Conservation (phyloP, 2,113 vertebrate species). For the Argyrosomus japonicus region DNA sequence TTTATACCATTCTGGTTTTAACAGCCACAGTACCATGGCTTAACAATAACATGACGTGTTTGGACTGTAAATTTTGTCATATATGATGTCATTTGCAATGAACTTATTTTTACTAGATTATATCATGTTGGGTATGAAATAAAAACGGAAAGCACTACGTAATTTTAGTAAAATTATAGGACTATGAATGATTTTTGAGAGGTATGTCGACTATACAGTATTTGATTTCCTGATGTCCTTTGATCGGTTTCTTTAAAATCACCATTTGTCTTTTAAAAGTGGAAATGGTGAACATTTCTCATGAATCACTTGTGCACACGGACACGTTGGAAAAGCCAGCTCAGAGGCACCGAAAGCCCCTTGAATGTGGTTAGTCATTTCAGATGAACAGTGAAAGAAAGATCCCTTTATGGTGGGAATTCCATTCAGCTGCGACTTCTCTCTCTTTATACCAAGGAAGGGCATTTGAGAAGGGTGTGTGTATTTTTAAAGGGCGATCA, state of each 20-base stretch:
- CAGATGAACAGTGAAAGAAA: slow-evolving; percentile 66
- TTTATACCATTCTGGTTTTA: neutral
- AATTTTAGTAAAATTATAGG: neutral
- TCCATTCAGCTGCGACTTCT: slow-evolving; percentile 55
- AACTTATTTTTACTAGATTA: neutral
- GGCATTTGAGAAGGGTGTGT: slow-evolving; percentile 78
- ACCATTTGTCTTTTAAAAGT: slow-evolving; percentile 1
- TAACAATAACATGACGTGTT: neutral
- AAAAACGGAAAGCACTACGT: neutral
- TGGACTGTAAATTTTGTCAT: neutral
- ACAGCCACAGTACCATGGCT: neutral
- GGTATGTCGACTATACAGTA: neutral
- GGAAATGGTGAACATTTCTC: neutral
- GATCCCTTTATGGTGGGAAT: slow-evolving; percentile 70
- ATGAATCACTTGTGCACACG: neutral
- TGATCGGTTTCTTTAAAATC: neutral
- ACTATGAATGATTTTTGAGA: neutral
- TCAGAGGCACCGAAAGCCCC: slow-evolving; percentile 18
- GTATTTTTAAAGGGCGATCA: slow-evolving; percentile 75
- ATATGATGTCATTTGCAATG: neutral
- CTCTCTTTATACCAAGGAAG: slow-evolving; percentile 61
- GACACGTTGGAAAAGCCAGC: slow-evolving; percentile 33
- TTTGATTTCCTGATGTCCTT: neutral
- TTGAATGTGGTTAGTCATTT: slow-evolving; percentile 52
- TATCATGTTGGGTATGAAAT: neutral